Base-by-base conservation (phyloP, 2,888 invertebrate species). In the Lycophotia porphyrea region DNA sequence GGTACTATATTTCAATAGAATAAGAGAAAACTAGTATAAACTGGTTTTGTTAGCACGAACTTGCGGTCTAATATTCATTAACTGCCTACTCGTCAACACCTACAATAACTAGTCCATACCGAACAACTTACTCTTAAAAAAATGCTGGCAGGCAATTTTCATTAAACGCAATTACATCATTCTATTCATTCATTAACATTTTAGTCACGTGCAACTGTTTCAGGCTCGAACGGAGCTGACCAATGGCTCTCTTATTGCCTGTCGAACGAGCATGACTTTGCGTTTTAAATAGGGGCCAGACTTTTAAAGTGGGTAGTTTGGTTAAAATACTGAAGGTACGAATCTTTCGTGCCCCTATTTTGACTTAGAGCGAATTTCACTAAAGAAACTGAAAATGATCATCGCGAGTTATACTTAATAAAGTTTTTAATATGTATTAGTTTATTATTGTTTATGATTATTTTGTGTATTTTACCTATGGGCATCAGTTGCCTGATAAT, bases 141-240 rank as follows among this genome's bases (percentile, higher is more conserved):
- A 55, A 44, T 31, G 13, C 44, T 47, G 60, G 21, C 34, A 13
- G 9, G 15, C 74, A 67, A 75, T 75, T 75, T 65, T 65, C 69
- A 80, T 80, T 75, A 65, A 27, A 15, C 11, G 8, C 34, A 18
- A 36, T 75, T 61, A 70, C 65, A 27, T 67, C 49, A 55, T 44
- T 69, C 36, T 66, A 75, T 80, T 67, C 49, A 47, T 60, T 69
- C 31, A 69, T 80, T 80, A 39, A 64, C 13, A 81, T 71, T 58
- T 67, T 4, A 15, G 58, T 65, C 76, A 81, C 80, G 80, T 58
- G 24, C 31, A 1, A 7, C 74, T 52, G 58, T 81, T 80, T 80
- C 69, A 75, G 60, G 27, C 60, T 34, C 21, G 24, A 39, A 31
- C 34, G 71, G 58, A 67, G 49, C 42, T 52, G 49, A 24, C 44